Base-by-base conservation (phyloP, 2,113 vertebrate species). In the Siphamia tubifer region DNA sequence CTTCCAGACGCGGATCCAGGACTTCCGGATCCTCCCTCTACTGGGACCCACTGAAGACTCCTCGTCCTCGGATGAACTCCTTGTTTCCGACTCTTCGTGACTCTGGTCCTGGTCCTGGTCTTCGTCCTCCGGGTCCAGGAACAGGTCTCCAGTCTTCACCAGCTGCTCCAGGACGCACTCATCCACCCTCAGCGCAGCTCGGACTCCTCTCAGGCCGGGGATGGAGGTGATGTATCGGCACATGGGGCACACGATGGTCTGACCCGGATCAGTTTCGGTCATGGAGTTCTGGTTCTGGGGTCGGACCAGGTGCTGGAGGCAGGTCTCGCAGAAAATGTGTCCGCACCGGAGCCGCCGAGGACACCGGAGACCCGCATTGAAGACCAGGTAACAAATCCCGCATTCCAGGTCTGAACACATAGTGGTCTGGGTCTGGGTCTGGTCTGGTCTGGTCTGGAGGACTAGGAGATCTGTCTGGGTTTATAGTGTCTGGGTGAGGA, bases 311-410 rank as follows among this genome's bases (percentile, higher is more conserved):
- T 70, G 56, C 68, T 67, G 55, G 13, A 93, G 74, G 64, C 92
- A 93, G 61, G 76, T 85, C 66, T 92, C 86, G 8, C 92, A 93
- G 64, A 93, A 93, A 31, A 68, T 82, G 85, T 93, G 92, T 24
- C 58, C 51, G 42, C 92, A 93, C 42, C 19, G 67, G 23, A 93
- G 85, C 75, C 86, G 78, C 15, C 88, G 83, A 19, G 91, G 92
- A 69, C 90, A 92, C 48, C 90, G 84, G 4, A 62, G 79, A 6
- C 66, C 80, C 0, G 68, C 23, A 82, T 91, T 91, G 36, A 80
- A 93, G 35, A 16, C 39, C 39, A 30, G 51, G 83, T 90, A 93
- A 69, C 92, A 93, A 51, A 93, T 60, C 8, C 86, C 89, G 66
- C 92, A 93, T 77, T 93, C 92, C 0, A 89, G 47, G 16, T 92